Percentiles rank a stretch among this genome's conserved stretches.
Evolutionary conservation across 2,113 vertebrate species (phyloP).

Genomic region (Pampusana beccarii): DNA sequence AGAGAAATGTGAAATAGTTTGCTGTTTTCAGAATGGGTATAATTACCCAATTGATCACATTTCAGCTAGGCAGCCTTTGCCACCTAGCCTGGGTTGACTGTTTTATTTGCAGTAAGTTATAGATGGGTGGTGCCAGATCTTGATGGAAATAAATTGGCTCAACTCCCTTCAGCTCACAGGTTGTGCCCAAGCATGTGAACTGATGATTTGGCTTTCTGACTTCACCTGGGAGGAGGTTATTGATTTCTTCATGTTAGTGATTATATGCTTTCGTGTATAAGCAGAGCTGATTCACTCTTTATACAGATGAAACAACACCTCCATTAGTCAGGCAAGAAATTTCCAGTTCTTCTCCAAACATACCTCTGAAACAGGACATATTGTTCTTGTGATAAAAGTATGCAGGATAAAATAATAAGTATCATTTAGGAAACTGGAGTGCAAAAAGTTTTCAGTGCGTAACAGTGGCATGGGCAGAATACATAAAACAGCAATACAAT

Average conservation of each 20-base stretch:
- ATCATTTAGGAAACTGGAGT: neutral
- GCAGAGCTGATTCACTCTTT: neutral
- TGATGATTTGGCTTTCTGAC: neutral
- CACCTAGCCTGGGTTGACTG: accelerated
- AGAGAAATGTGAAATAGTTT: neutral
- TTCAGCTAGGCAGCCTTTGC: neutral
- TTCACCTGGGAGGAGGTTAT: neutral
- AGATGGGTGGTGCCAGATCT: neutral
- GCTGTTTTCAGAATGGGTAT: neutral
- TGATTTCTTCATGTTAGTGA: neutral
- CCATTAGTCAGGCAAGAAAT: neutral
- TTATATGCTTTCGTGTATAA: neutral
- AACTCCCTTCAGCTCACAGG: neutral
- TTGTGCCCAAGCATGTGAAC: neutral
- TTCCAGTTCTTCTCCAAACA: neutral
- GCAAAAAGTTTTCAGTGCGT: neutral
- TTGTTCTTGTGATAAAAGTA: neutral
- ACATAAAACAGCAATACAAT: neutral
- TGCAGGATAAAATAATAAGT: neutral
- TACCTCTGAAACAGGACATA: neutral
- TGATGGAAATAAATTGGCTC: neutral
- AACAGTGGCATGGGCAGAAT: neutral
- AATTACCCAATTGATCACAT: accelerated
- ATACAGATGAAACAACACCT: neutral
- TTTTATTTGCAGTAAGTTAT: neutral